Evolutionary conservation across 30 jellyfish, hydroid and myxozoan species (phyloP), one percentile per base, ranked within the genome.

Genomic region (Nemopilema nomurai): DNA sequence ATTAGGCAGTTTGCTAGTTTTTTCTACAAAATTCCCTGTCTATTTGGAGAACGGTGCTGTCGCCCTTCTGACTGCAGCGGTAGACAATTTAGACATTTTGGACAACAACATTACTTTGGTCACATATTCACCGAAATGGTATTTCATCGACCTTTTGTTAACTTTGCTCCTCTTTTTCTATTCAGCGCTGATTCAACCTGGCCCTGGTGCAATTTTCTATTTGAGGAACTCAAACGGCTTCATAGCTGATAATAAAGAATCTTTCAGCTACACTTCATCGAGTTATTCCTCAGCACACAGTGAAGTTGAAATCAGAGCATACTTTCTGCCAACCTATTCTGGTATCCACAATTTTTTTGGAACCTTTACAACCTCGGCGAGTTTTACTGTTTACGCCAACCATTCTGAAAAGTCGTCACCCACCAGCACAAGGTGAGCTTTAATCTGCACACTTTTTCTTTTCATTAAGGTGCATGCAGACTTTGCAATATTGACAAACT

Each of bases 141-240:
- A n/a, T n/a, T n/a, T n/a, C n/a, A n/a, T n/a, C n/a, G n/a, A n/a
- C n/a, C n/a, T n/a, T n/a, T n/a, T 41, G 13, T 3, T 13, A 41
- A 3, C 57, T 41, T 41, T 3, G 13, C 6, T 41, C 13, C 57
- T 41, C 57, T 41, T 41, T 6, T 13, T 41, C 13, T 41, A 41
- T 41, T 41, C 57, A 73, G 77, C 50, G 6, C 3, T 67, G 32
- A 30, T 31, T 18, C 69, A 73, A 33, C 13, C 69, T 31, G 83
- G 83, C 33, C 69, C 83, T 0, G 83, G 83, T 31, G 83, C 71
- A 8, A 0, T 73, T 1, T 0, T 0, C 4, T 0, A 0, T 66
- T 73, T 33, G 50, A 17, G 18, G n/a, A 17, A 0, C 19, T 73
- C 69, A 4, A 16, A 32, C 0, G 69, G 9, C 21, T 31, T 3